Evolutionary conservation across 2,113 vertebrate genomes (phyloP).

Genomic region (Piprites chloris): DNA sequence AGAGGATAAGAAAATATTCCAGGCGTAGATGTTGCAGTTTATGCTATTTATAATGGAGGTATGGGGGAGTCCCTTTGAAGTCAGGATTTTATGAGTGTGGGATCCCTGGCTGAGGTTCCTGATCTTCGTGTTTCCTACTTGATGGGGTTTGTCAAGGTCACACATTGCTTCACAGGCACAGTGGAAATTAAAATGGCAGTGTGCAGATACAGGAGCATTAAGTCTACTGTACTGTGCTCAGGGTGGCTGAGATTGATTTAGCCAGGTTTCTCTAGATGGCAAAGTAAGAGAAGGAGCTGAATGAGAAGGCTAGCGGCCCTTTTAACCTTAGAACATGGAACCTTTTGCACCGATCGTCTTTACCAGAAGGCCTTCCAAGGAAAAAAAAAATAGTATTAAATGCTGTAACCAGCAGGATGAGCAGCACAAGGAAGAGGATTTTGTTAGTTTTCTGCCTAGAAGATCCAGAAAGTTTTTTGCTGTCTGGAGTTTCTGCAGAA

Average conservation of each 20-base stretch:
- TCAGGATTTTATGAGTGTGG: neutral
- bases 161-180: neutral
- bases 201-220: neutral
- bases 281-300: conserved; percentile 19
- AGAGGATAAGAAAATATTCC: neutral
- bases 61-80: neutral
- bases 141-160: neutral
- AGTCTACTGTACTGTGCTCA: neutral
- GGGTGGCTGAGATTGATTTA: neutral
- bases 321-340: conserved; percentile 27
- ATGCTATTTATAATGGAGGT: neutral
- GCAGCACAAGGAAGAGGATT: neutral
- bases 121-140: neutral
- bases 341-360: neutral
- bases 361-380: neutral
- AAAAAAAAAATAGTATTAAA: neutral
- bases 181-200: neutral
- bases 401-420: neutral
- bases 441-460: neutral
- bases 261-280: neutral
- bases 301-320: neutral
- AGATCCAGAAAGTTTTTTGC: neutral
- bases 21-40: neutral
- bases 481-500: neutral
- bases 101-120: neutral